Conservation (phyloP, 1,140 invertebrate species). For the Centruroides vittatus region DNA sequence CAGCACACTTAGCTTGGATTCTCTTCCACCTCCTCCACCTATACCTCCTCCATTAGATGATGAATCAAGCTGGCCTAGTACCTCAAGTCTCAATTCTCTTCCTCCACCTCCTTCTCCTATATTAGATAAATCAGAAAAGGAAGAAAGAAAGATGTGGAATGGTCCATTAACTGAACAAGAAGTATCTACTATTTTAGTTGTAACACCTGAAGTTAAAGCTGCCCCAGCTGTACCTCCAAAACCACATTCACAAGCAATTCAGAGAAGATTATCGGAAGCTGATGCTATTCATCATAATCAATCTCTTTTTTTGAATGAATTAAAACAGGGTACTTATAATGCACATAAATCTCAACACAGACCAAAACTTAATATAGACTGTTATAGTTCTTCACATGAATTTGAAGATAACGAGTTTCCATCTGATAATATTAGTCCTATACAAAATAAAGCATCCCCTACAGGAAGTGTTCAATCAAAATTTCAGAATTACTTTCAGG, state of each 20-base stretch:
- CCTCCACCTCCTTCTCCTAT: constrained; percentile 43
- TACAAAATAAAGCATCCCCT: not conserved
- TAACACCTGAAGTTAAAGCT: constrained; percentile 24
- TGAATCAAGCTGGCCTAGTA: constrained; percentile 17
- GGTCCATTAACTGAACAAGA: constrained; percentile 22
- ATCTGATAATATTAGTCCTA: not conserved
- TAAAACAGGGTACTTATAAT: constrained; percentile 5
- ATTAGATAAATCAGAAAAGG: constrained; percentile 49
- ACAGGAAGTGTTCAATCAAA: not conserved
- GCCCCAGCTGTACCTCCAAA: constrained; percentile 5
- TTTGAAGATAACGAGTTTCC: constrained; percentile 19
- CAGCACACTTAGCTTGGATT: constrained; percentile 23
- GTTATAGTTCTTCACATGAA: too few species aligned
- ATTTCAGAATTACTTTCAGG: not conserved
- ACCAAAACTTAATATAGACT: too few species aligned
- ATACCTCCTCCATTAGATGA: constrained; percentile 17
- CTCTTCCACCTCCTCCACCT: constrained; percentile 28
- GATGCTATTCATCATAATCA: constrained; percentile 8
- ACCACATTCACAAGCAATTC: not conserved
- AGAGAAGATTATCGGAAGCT: constrained; percentile 11
- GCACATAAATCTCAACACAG: too few species aligned
- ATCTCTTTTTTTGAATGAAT: constrained; percentile 14
- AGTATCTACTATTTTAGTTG: constrained; percentile 13
- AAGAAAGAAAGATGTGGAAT: constrained; percentile 41
- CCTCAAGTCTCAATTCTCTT: constrained; percentile 22